A percentile compares a stretch with the other conserved stretches of the same genome.
These are phyloP conservation scores for Lerema accius DNA, from an alignment of 1,140 invertebrate species.

Conservation along the genomic window DNA sequence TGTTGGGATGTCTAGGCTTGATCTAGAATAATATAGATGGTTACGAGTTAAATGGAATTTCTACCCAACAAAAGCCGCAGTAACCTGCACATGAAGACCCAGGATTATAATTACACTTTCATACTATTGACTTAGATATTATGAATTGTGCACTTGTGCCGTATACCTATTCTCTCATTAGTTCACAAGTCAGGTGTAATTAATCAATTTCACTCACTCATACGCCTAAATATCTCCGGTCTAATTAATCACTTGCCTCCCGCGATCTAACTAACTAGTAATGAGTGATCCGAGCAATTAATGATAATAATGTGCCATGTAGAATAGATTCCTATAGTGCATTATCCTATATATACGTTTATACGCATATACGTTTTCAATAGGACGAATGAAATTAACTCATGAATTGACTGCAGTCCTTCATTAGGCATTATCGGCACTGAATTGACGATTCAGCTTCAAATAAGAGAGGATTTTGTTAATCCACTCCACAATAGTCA, in stretches of 20 bases:
- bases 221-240: not conserved
- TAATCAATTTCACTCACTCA: not conserved
- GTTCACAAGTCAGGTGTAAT: too few species aligned
- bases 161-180: too few species aligned
- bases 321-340: not conserved
- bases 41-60: too few species aligned
- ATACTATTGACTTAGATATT: too few species aligned
- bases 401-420: not conserved
- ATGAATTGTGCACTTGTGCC: too few species aligned
- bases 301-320: not conserved
- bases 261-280: not conserved
- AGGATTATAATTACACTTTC: too few species aligned
- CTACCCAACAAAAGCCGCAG: too few species aligned
- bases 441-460: conserved; percentile 14
- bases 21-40: too few species aligned
- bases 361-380: too few species aligned
- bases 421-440: not conserved
- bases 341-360: too few species aligned
- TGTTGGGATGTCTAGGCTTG: too few species aligned
- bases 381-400: not conserved
- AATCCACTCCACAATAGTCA: conserved; percentile 1
- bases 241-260: not conserved
- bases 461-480: conserved; percentile 12
- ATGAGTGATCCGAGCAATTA: not conserved
- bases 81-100: too few species aligned